Percentiles rank a stretch among this genome's conserved stretches.
Evolutionary conservation across 2,888 invertebrate genomes (phyloP).

Genomic region (Meghimatium bilineatum): DNA sequence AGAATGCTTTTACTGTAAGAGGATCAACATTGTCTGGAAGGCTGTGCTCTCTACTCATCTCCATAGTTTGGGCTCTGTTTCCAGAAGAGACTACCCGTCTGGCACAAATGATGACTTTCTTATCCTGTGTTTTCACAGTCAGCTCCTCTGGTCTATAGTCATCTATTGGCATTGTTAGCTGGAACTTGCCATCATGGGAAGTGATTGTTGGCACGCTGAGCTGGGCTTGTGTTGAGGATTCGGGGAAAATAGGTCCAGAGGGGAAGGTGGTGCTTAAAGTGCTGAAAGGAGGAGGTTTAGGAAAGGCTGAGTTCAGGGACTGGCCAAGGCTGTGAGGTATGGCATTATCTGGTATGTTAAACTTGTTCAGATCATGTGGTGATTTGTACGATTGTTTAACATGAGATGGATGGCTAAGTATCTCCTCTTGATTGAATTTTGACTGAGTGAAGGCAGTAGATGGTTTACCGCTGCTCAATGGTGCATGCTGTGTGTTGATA

Average conservation of each 20-base stretch:
- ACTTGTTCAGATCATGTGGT: slow-evolving; percentile 39
- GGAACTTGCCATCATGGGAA: slow-evolving; percentile 68
- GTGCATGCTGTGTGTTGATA: slow-evolving; percentile 44
- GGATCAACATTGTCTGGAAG: slow-evolving; percentile 76
- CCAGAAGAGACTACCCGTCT: slow-evolving; percentile 71
- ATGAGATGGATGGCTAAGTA: slow-evolving; percentile 31
- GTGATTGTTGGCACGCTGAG: slow-evolving; percentile 54
- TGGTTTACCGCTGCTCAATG: slow-evolving; percentile 19
- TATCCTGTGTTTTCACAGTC: slow-evolving; percentile 71
- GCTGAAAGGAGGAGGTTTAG: slow-evolving; percentile 32
- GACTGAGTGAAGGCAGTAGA: slow-evolving; percentile 32
- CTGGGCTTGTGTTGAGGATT: slow-evolving; percentile 39
- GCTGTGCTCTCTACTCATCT: slow-evolving; percentile 74
- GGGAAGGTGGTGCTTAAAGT: slow-evolving; percentile 38
- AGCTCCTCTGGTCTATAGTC: slow-evolving; percentile 76
- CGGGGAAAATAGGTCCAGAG: slow-evolving; percentile 46
- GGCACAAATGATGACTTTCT: slow-evolving; percentile 66
- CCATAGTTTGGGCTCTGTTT: slow-evolving; percentile 71
- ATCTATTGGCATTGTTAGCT: slow-evolving; percentile 73
- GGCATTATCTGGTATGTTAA: slow-evolving; percentile 50
- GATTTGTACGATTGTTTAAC: slow-evolving; percentile 39
- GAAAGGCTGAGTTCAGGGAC: slow-evolving; percentile 19
- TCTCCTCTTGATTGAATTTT: slow-evolving; percentile 8
- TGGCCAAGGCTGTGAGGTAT: slow-evolving; percentile 48
- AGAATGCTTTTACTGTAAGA: slow-evolving; percentile 73